These are phyloP conservation scores for Troides oblongomaculatus DNA, from an alignment of 2,888 invertebrate genomes.

Conservation along the genomic window DNA sequence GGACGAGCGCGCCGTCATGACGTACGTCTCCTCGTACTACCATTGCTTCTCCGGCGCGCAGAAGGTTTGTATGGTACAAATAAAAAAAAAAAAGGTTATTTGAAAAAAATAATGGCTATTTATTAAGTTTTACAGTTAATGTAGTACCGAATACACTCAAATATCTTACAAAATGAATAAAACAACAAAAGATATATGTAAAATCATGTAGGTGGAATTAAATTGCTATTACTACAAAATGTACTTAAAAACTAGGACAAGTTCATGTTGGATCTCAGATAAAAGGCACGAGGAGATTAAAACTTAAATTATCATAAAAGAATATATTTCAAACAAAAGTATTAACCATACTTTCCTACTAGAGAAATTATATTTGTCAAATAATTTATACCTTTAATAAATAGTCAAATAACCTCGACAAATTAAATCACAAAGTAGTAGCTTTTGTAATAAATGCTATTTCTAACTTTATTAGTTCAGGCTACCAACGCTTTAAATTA, in stretches of 20 bases:
- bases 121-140: neutral
- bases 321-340: no score
- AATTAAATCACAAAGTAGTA: neutral
- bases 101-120: neutral
- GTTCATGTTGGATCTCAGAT: no score
- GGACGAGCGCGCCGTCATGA: constrained; percentile 99
- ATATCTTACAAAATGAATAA: no score
- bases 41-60: constrained; percentile 99
- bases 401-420: constrained; percentile 5
- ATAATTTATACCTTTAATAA: neutral
- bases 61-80: constrained; percentile 86
- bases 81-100: constrained; percentile 3
- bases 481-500: neutral
- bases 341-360: no score
- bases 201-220: no score
- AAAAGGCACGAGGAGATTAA: no score
- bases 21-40: constrained; percentile 99
- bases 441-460: neutral
- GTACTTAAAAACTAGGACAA: no score
- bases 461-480: neutral
- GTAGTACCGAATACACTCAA: no score
- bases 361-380: no score
- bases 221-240: neutral
- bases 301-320: no score
- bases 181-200: no score